These are phyloP conservation scores for Triplophysa tibetana DNA, from an alignment of 2,113 vertebrate species.

Conservation along the genomic window DNA sequence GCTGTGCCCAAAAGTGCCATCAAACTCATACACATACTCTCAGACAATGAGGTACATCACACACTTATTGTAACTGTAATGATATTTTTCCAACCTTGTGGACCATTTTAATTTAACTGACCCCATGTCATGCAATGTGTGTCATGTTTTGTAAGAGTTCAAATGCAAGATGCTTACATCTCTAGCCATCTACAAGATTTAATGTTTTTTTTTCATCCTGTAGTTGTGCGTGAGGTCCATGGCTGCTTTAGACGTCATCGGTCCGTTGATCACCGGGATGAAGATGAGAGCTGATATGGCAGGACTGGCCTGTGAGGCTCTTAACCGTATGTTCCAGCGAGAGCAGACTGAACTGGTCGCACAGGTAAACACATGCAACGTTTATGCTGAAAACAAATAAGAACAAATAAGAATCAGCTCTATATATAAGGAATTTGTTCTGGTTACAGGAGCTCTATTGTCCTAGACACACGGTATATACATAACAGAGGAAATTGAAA, in stretches of 20 bases:
- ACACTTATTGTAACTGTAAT: neutral
- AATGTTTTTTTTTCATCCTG: neutral
- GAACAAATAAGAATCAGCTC: no score
- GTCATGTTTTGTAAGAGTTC: no score
- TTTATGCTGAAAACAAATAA: no score
- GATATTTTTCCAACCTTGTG: no score
- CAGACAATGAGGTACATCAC: slow-evolving; percentile 88
- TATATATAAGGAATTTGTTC: no score
- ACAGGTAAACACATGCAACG: slow-evolving; percentile 75
- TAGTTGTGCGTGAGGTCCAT: slow-evolving; percentile 95
- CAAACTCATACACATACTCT: slow-evolving; percentile 88
- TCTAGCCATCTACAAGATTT: neutral
- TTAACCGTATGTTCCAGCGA: slow-evolving; percentile 98
- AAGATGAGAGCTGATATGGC: slow-evolving; percentile 85
- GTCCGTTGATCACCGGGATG: slow-evolving; percentile 94
- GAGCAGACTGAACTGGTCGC: slow-evolving; percentile 95
- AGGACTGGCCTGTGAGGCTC: slow-evolving; percentile 91
- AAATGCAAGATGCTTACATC: no score
- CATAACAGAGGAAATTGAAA: no score
- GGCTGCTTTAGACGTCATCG: slow-evolving; percentile 91
- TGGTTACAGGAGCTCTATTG: no score
- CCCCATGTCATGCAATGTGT: no score
- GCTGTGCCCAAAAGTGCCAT: slow-evolving; percentile 94
- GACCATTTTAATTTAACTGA: no score
- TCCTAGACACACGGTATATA: no score